Evolutionary conservation across 53 echinoderm and acorn worm genomes (phyloP).

Genomic region (Echinarachnius parma): DNA sequence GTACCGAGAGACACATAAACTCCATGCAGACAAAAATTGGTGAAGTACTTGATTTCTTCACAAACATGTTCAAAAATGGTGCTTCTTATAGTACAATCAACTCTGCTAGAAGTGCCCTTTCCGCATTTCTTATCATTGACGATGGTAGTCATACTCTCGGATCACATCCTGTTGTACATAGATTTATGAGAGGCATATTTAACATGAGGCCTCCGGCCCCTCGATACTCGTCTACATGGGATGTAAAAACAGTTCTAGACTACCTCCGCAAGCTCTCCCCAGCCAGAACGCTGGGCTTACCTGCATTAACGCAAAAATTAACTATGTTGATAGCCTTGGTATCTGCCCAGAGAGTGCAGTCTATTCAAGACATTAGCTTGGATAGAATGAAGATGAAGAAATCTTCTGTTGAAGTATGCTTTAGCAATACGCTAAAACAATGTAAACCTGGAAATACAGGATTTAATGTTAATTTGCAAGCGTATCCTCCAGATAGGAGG

Average conservation of each 20-base stretch:
- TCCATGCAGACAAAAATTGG: slow-evolving; percentile 1
- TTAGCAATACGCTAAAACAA: slow-evolving; percentile 33
- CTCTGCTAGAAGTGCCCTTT: slow-evolving; percentile 33
- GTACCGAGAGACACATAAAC: background rate
- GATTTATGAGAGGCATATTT: slow-evolving; percentile 34
- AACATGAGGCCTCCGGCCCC: slow-evolving; percentile 16
- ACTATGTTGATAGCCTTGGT: slow-evolving; percentile 28
- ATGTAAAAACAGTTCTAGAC: slow-evolving; percentile 26
- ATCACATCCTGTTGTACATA: slow-evolving; percentile 12
- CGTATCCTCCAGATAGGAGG: slow-evolving; percentile 39
- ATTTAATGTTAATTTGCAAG: slow-evolving; percentile 19
- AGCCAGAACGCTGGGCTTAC: background rate
- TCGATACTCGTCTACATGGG: slow-evolving; percentile 38
- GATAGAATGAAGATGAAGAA: slow-evolving; percentile 14
- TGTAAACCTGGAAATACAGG: slow-evolving; percentile 42
- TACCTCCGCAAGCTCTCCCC: slow-evolving; percentile 7
- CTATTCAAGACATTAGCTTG: slow-evolving; percentile 14
- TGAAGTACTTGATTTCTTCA: slow-evolving; percentile 38
- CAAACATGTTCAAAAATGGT: slow-evolving; percentile 1
- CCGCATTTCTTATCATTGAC: background rate
- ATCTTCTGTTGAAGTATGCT: background rate
- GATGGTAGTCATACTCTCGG: slow-evolving; percentile 14
- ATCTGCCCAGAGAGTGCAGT: slow-evolving; percentile 35
- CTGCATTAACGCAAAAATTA: slow-evolving; percentile 9
- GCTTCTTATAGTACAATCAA: slow-evolving; percentile 40